Percentiles rank a stretch among this genome's conserved stretches.
These are phyloP conservation scores for Hedychridium roseum DNA, from an alignment of 2,888 invertebrate genomes.

Conservation along the genomic window DNA sequence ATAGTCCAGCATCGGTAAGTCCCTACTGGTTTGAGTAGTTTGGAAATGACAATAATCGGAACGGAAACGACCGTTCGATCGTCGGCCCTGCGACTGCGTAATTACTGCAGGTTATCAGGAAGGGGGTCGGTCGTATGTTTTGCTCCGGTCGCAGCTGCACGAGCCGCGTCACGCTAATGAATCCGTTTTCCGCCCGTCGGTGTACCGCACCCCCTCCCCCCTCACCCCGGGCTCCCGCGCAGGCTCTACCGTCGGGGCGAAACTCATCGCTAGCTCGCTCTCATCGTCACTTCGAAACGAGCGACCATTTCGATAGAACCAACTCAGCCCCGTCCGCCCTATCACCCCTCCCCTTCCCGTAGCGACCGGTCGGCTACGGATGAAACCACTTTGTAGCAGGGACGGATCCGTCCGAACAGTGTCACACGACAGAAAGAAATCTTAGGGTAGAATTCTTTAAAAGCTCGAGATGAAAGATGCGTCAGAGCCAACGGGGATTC, in stretches of 20 bases:
- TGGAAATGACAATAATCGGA: no score
- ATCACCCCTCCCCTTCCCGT: constrained; percentile 1
- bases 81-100: no score
- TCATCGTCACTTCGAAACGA: neutral
- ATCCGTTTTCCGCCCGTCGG: constrained; percentile 41
- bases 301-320: neutral
- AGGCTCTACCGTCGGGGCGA: constrained; percentile 17
- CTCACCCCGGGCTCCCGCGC: constrained; percentile 13
- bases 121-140: constrained; percentile 32
- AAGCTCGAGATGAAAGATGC: no score
- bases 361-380: neutral
- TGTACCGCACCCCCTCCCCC: no score
- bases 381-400: neutral
- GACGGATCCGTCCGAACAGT: neutral
- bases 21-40: no score
- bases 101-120: no score
- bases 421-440: no score
- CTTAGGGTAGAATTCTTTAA: no score
- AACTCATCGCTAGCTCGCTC: constrained; percentile 2
- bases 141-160: constrained; percentile 41
- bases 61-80: no score
- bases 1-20: no score
- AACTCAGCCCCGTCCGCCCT: neutral
- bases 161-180: constrained; percentile 47
- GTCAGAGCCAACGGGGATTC: no score